Evolutionary conservation across 2,888 invertebrate species (phyloP), one percentile per base, ranked within the genome.

Genomic region (Meloe dianella): DNA sequence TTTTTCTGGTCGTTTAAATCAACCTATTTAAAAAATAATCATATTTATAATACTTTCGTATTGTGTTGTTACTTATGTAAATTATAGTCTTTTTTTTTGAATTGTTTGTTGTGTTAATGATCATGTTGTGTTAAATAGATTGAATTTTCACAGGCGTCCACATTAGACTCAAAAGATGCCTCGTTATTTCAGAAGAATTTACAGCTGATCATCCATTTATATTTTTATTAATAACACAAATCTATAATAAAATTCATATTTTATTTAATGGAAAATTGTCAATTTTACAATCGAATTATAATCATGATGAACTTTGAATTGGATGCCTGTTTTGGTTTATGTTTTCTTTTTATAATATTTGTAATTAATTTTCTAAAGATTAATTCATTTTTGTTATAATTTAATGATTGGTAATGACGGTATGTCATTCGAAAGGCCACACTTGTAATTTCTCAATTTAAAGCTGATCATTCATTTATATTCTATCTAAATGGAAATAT

Each of bases 171-270:
- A 71, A 66, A 64, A 67, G 74, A 61, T 60, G 62, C 17, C 30
- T 72, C 10, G 22, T 41, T 7, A 27, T 57, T 38, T 27, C 24
- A 35, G 63, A 72, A 64, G 70, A 73, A 41, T 80, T 80, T 70
- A 61, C 64, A 63, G 78, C 74, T 47, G 75, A 79, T 67, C 79
- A 73, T 68, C 80, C 78, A 60, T 82, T 80, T 64, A 73, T 74
- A 56, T 68, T 71, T 62, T 65, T 61, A 22, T 61, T 70, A 22
- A 22, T 69, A 41, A 27, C 61, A 56, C 59, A 63, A 29, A 60
- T 29, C 24, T 12, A 51, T 17, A 58, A 66, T 35, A 57, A 41
- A 54, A 30, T 41, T n/a, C 60, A 64, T 57, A 47, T 71, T 51
- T 59, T 73, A 22, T 73, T 73, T 63, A 38, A 66, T 27, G 72